phyloP scores from a whole-genome alignment of 1,140 invertebrate genomes.

The Aphelenchoides besseyi region DNA sequence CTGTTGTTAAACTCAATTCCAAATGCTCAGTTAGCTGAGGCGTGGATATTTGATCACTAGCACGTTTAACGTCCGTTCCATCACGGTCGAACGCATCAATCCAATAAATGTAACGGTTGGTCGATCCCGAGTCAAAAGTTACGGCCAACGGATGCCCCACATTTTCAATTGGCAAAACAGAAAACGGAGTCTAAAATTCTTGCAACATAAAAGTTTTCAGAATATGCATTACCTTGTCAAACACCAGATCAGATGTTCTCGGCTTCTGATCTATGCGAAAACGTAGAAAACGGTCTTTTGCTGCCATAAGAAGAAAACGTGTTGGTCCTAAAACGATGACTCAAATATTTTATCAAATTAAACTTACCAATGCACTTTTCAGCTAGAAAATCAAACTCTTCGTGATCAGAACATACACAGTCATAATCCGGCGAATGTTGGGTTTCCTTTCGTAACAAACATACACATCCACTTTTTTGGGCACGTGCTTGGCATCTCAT shows the following conservation, averaged over 20 bases:
- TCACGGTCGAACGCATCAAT: constrained; percentile 26
- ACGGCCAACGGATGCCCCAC: constrained; percentile 15
- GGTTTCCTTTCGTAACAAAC: too few species aligned
- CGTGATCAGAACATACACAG: constrained; percentile 1
- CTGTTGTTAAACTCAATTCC: constrained; percentile 4
- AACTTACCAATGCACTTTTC: constrained; percentile 3
- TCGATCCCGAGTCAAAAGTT: constrained; percentile 16
- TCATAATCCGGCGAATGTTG: too few species aligned
- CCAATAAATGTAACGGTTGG: constrained; percentile 25
- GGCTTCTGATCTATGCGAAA: constrained; percentile 11
- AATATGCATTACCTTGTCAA: neutral
- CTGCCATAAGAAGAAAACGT: constrained; percentile 17
- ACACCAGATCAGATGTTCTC: neutral
- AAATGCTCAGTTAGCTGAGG: constrained; percentile 3
- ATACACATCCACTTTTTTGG: too few species aligned
- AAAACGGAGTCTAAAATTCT: constrained; percentile 14
- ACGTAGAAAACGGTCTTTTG: constrained; percentile 20
- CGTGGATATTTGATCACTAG: neutral
- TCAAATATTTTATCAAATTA: constrained; percentile 9
- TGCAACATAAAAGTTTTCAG: neutral
- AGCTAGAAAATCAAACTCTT: neutral
- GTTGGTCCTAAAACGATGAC: constrained; percentile 19
- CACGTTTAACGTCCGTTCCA: constrained; percentile 16
- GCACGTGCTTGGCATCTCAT: neutral
- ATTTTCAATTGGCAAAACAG: constrained; percentile 21